phyloP scores from a whole-genome alignment of 2,888 invertebrate species.

The Pycnomerus fuliginosus region DNA sequence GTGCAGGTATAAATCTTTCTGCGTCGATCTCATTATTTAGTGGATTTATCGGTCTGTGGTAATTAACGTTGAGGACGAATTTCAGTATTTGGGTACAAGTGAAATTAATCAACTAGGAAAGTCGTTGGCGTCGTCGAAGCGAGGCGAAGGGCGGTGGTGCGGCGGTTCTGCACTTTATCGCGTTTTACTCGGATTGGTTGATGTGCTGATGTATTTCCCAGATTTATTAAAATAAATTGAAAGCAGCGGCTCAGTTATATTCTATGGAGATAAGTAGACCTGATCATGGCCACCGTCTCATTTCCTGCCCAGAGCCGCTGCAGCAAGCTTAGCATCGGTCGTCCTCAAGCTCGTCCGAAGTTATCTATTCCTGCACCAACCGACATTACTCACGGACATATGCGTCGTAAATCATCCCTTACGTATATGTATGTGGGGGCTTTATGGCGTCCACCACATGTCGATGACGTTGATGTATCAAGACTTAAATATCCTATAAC shows the following conservation, averaged over 20 bases:
- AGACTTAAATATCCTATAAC: not conserved
- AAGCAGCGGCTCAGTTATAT: conserved; percentile 48
- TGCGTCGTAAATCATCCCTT: conserved; percentile 26
- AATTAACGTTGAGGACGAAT: too few relatives aligned
- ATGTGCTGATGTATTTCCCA: conserved; percentile 50
- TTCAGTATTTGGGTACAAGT: too few relatives aligned
- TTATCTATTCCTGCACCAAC: conserved; percentile 23
- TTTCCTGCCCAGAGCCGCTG: conserved; percentile 35
- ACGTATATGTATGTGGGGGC: conserved; percentile 14
- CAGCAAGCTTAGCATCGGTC: conserved; percentile 13
- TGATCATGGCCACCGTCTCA: conserved; percentile 45
- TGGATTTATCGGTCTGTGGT: too few relatives aligned
- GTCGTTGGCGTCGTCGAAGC: too few relatives aligned
- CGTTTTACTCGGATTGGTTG: conserved; percentile 49
- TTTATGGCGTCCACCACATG: conserved; percentile 14
- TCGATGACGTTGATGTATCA: conserved; percentile 4
- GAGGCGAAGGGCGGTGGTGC: too few relatives aligned
- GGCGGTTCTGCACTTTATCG: conserved; percentile 39
- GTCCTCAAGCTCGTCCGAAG: conserved; percentile 16
- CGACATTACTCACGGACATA: conserved; percentile 29
- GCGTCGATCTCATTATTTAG: too few relatives aligned
- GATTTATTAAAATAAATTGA: conserved; percentile 56
- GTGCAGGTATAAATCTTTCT: too few relatives aligned
- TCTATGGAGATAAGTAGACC: conserved; percentile 43
- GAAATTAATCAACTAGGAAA: too few relatives aligned